These are phyloP conservation scores for Belonocnema kinseyi DNA, from an alignment of 1,140 invertebrate species.

Conservation along the genomic window DNA sequence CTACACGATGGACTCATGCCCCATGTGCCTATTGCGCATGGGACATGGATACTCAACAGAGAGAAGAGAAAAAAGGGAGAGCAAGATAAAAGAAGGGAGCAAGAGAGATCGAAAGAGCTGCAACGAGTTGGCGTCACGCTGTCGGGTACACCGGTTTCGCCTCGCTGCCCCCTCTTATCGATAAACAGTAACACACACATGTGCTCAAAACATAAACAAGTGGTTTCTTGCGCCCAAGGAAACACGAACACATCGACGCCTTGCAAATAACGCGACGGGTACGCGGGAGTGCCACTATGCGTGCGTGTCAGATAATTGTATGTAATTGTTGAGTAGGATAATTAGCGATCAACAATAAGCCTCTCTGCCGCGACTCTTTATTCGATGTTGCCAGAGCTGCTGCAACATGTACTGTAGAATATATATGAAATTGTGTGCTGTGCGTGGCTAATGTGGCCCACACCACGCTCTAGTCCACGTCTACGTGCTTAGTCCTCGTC, in stretches of 20 bases:
- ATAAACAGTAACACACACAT: slow-evolving; percentile 29
- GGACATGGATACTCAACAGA: slow-evolving; percentile 34
- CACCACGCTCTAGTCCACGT: too few species aligned
- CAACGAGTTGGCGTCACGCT: slow-evolving; percentile 70
- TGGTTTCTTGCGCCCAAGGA: slow-evolving; percentile 37
- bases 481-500: neutral
- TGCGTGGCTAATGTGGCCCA: slow-evolving; percentile 24
- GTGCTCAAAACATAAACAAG: slow-evolving; percentile 23
- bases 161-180: slow-evolving; percentile 53
- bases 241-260: slow-evolving; percentile 39
- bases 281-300: slow-evolving; percentile 50
- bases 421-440: slow-evolving; percentile 29
- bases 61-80: slow-evolving; percentile 41
- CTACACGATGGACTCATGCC: too few species aligned
- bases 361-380: slow-evolving; percentile 45
- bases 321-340: slow-evolving; percentile 69
- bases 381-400: slow-evolving; percentile 40
- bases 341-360: slow-evolving; percentile 75
- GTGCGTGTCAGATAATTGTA: slow-evolving; percentile 71
- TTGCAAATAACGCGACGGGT: slow-evolving; percentile 15
- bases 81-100: slow-evolving; percentile 43
- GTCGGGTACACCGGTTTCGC: slow-evolving; percentile 74
- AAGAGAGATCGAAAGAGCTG: slow-evolving; percentile 55
- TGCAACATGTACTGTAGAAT: slow-evolving; percentile 35
- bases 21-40: too few species aligned